phyloP scores from a whole-genome alignment of 2,888 invertebrate species.

The Ptychoptera contaminata region DNA sequence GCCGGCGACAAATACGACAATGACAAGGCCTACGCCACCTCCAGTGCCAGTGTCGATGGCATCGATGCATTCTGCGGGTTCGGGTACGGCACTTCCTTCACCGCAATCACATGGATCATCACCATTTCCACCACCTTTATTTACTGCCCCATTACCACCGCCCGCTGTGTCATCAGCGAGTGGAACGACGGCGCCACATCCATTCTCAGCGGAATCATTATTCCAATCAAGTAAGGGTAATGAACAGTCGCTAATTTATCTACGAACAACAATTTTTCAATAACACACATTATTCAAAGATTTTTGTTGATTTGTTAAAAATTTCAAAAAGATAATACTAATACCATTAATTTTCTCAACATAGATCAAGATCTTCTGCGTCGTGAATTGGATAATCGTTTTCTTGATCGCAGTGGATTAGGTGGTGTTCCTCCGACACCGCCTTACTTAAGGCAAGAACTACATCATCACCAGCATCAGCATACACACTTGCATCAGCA shows the following conservation, averaged over 20 bases:
- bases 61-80: slow-evolving; percentile 28
- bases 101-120: slow-evolving; percentile 24
- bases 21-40: slow-evolving; percentile 38
- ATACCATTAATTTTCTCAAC: slow-evolving; percentile 15
- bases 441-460: slow-evolving; percentile 63
- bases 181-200: slow-evolving; percentile 51
- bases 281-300: neutral
- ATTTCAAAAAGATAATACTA: neutral
- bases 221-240: slow-evolving; percentile 65
- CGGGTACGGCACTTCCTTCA: slow-evolving; percentile 38
- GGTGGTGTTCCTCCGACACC: slow-evolving; percentile 27
- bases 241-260: slow-evolving; percentile 3
- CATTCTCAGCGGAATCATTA: slow-evolving; percentile 75
- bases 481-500: slow-evolving; percentile 84
- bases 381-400: slow-evolving; percentile 78
- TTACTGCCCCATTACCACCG: slow-evolving; percentile 45
- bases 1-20: slow-evolving; percentile 32
- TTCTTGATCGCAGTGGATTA: slow-evolving; percentile 72
- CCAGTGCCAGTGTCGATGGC: slow-evolving; percentile 17
- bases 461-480: slow-evolving; percentile 88
- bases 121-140: slow-evolving; percentile 45
- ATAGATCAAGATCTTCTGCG: slow-evolving; percentile 68
- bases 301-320: neutral
- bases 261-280: neutral
- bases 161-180: slow-evolving; percentile 23